Evolutionary conservation across 2,888 invertebrate species (phyloP).

Genomic region (Chrysolina oricalcia): DNA sequence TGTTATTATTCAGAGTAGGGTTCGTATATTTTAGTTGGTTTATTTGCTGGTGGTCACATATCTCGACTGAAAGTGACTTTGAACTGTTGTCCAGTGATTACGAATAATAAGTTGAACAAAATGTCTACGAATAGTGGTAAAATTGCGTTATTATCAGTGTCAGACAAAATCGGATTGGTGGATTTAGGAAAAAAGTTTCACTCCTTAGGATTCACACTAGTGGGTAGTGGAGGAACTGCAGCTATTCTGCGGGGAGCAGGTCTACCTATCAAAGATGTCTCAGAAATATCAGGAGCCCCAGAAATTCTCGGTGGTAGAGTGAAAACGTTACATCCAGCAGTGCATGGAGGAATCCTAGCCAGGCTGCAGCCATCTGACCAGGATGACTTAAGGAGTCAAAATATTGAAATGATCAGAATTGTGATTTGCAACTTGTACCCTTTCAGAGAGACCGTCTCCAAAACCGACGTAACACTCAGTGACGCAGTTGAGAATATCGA

Average conservation of each 20-base stretch:
- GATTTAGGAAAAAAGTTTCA: constrained; percentile 86
- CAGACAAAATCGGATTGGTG: constrained; percentile 91
- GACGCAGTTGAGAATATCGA: constrained; percentile 98
- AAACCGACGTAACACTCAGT: constrained; percentile 84
- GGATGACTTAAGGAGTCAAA: constrained; percentile 86
- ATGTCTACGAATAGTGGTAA: constrained; percentile 19
- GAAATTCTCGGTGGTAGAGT: constrained; percentile 98
- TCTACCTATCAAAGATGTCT: constrained; percentile 89
- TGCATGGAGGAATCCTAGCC: constrained; percentile 91
- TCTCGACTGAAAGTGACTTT: neutral
- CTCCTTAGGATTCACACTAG: constrained; percentile 84
- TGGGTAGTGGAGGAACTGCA: constrained; percentile 97
- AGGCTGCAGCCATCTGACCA: constrained; percentile 84
- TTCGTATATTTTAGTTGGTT: neutral
- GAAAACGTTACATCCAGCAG: constrained; percentile 97
- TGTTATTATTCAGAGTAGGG: neutral
- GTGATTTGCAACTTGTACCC: constrained; percentile 99
- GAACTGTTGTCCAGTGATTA: neutral
- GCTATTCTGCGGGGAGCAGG: constrained; percentile 87
- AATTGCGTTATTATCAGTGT: constrained; percentile 91
- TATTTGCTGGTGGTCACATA: constrained; percentile 19
- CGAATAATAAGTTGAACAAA: neutral
- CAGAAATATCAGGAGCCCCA: constrained; percentile 93
- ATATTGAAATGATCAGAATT: constrained; percentile 86
- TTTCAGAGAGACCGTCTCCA: constrained; percentile 90